Evolutionary conservation across 2,113 vertebrate species (phyloP).

Genomic region (Elgaria multicarinata): DNA sequence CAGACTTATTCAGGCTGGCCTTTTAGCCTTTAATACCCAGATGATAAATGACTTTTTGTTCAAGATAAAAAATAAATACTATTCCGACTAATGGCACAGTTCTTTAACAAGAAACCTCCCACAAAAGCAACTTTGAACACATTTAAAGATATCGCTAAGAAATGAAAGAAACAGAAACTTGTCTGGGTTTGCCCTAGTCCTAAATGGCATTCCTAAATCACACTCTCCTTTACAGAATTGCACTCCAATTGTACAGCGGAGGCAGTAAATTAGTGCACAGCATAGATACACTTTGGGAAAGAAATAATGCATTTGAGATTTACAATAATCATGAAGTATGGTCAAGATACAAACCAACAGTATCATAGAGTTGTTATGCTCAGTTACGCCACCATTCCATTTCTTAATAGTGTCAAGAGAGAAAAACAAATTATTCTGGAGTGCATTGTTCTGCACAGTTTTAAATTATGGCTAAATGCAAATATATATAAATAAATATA

Average conservation of each 20-base stretch:
- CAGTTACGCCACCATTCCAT: background rate
- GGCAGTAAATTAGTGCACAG: background rate
- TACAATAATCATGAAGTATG: background rate
- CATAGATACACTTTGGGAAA: background rate
- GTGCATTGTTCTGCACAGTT: background rate
- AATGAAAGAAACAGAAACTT: background rate
- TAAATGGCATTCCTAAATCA: background rate
- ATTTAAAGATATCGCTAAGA: background rate
- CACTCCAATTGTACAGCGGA: background rate
- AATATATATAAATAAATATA: no score
- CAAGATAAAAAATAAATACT: conserved; percentile 5
- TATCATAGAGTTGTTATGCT: background rate
- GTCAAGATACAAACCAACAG: background rate
- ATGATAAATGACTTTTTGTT: background rate
- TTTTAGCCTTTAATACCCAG: background rate
- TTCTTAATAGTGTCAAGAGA: background rate
- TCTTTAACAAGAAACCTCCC: background rate
- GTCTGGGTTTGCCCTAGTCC: background rate
- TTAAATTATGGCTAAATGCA: background rate
- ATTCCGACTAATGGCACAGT: background rate
- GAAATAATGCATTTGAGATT: background rate
- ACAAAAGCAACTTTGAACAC: background rate
- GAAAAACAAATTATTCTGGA: background rate
- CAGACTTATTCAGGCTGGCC: background rate
- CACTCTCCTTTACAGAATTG: background rate